Evolutionary conservation across 2,888 invertebrate genomes (phyloP), one percentile per base, ranked within the genome.

Genomic region (Drosophila mulleri): DNA sequence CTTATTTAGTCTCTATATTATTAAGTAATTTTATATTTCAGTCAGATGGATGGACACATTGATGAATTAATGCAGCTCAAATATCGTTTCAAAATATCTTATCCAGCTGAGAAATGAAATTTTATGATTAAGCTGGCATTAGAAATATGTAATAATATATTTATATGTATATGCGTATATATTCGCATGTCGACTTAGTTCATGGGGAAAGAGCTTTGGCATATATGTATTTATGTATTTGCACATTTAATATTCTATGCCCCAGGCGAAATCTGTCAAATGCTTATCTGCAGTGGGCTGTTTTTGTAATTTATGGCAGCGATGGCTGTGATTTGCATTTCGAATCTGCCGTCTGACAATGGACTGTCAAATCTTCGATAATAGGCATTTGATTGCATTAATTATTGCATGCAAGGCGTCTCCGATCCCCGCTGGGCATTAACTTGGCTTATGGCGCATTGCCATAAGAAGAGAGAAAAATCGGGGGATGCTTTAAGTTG

Each of bases 361-460:
- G 80, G 77, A 70, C 78, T 76, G 86, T 83, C 84, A 82, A 84
- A 79, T 68, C 58, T 58, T 26, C 42, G 53, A 67, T 72, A 73
- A 75, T 88, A 65, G 59, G 50, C 47, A 64, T 67, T 71, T 72
- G 57, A 79, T 72, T 59, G 32, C 58, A 71, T 83, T 74, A 67
- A 76, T 80, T 76, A 68, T 37, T 47, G 16, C 20, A 18, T 26
- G 59, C 39, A 42, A 63, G 48, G 52, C 32, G 39, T n/a, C 58
- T 11, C 16, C 32, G 20, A 50, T 41, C 0, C 26, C 23, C 48
- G 16, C 23, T 23, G 26, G 41, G 54, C 7, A 9, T 48, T 20
- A 37, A 50, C 26, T 16, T 35, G 47, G 37, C 37, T 45, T 62
- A 54, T n/a, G 14, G 32, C 42, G 8, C 32, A 18, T 16, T 23